A percentile compares a stretch with the other conserved stretches of the same genome.
Evolutionary conservation across 1,140 invertebrate genomes (phyloP).

Genomic region (Holcopasites calliopsidis): DNA sequence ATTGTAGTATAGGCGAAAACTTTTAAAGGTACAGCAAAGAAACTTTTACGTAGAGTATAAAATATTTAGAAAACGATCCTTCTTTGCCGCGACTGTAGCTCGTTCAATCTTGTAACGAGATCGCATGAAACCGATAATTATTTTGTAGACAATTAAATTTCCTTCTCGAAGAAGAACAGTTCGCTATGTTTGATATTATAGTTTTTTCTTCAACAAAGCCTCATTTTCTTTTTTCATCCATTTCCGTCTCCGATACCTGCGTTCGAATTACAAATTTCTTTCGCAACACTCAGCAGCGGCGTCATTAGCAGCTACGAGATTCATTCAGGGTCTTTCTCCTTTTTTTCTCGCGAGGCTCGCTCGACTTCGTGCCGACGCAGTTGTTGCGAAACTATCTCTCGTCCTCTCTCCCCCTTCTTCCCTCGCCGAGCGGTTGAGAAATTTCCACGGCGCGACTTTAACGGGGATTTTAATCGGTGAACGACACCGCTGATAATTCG

Average conservation of each 20-base stretch:
- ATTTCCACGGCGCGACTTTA: background rate
- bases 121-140: no score
- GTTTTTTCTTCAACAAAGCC: no score
- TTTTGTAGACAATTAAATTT: no score
- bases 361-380: background rate
- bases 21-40: no score
- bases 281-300: background rate
- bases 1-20: no score
- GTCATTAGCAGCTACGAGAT: slow-evolving; percentile 19
- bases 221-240: background rate
- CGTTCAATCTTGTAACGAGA: no score
- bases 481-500: background rate
- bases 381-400: slow-evolving; percentile 7
- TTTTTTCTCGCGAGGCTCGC: no score
- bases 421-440: background rate
- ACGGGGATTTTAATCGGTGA: slow-evolving; percentile 21
- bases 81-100: no score
- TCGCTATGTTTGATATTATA: no score
- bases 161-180: no score
- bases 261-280: slow-evolving; percentile 9
- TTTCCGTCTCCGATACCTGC: background rate
- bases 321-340: background rate
- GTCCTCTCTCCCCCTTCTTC: background rate
- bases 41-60: no score
- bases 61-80: no score